A percentile compares a stretch with the other conserved stretches of the same genome.
Conservation (phyloP, 2,113 vertebrate genomes). For the Podarcis cretensis region DNA sequence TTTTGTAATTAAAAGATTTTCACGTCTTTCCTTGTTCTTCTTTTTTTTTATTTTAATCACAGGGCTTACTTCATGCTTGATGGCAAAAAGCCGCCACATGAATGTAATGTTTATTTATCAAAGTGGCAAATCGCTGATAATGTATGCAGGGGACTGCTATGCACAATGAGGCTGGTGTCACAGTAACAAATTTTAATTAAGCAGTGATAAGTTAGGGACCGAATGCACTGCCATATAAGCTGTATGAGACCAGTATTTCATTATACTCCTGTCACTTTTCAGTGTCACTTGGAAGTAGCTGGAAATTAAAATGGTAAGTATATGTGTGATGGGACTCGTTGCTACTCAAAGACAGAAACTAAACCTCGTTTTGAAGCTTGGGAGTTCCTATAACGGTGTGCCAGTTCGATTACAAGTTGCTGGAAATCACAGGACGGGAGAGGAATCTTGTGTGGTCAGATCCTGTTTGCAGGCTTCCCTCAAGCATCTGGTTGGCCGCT, state of each 20-base stretch:
- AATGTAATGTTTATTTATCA: conserved; percentile 42
- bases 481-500: no score
- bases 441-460: no score
- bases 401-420: no score
- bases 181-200: conserved; percentile 46
- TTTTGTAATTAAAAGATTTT: conserved; percentile 42
- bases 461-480: no score
- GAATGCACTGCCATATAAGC: background rate
- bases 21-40: background rate
- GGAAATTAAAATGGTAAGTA: conserved; percentile 9
- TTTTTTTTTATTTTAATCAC: conserved; percentile 8
- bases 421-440: no score
- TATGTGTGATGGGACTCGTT: background rate
- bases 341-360: conserved; percentile 2
- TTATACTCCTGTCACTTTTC: background rate
- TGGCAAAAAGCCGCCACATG: conserved; percentile 20
- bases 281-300: background rate
- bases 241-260: conserved; percentile 6
- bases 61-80: conserved; percentile 26
- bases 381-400: background rate
- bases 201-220: background rate
- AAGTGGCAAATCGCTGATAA: conserved; percentile 32
- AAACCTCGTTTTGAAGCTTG: background rate
- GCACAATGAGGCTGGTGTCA: conserved; percentile 2
- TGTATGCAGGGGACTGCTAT: conserved; percentile 16